These are phyloP conservation scores for Andrena bicolor DNA, from an alignment of 2,888 invertebrate genomes.

Conservation along the genomic window DNA sequence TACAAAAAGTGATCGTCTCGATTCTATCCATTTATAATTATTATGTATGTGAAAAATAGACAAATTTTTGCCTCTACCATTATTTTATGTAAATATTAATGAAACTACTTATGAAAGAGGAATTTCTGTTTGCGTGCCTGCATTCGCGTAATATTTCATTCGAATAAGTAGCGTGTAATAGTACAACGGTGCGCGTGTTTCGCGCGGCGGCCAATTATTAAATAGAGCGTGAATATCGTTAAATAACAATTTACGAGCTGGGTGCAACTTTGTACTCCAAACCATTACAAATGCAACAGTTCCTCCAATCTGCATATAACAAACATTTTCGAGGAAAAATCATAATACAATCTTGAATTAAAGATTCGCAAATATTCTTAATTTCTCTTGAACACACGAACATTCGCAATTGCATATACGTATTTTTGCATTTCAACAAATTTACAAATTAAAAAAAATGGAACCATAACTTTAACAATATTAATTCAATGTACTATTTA, in stretches of 20 bases:
- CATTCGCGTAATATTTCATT: constrained; percentile 14
- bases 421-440: too few species aligned
- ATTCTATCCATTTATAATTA: too few species aligned
- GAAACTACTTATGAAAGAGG: too few species aligned
- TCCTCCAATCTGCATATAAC: not conserved
- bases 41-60: too few species aligned
- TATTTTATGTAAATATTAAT: not conserved
- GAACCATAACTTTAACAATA: too few species aligned
- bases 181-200: constrained; percentile 1
- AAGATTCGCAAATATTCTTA: not conserved
- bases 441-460: too few species aligned
- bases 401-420: too few species aligned
- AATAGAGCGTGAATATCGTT: not conserved
- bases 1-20: too few species aligned
- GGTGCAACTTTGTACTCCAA: not conserved
- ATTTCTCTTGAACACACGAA: not conserved
- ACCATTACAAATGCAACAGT: not conserved
- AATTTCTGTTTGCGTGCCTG: too few species aligned
- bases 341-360: not conserved
- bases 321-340: too few species aligned
- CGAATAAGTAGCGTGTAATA: constrained; percentile 6
- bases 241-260: not conserved
- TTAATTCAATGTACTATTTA: too few species aligned
- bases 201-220: constrained; percentile 8
- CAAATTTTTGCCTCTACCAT: too few species aligned